Evolutionary conservation across 2,888 invertebrate genomes (phyloP), one percentile per base, ranked within the genome.

Genomic region (Drosophila vallismaia): DNA sequence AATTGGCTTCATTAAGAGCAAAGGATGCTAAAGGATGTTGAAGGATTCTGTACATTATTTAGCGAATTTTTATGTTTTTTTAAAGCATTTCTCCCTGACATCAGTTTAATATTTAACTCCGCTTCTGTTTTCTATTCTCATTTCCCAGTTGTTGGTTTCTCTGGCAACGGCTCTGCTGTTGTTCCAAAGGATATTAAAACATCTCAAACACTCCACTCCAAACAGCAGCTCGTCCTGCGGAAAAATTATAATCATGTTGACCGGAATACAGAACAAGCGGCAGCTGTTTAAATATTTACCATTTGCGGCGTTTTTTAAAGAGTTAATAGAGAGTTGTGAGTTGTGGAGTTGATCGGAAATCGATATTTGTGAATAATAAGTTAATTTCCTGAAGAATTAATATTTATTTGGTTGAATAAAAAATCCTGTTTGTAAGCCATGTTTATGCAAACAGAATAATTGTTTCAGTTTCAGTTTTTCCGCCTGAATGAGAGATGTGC

Each of bases 1-100:
- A 50, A 36, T 59, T 60, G 50, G 29, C 48, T 48, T 44, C 26
- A 48, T 54, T 45, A 36, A 33, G 36, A 12, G 19, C 24, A 33
- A 19, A 19, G 19, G 19, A 3, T 45, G 28, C 19, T 19, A 2
- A 19, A 19, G 19, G 19, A 19, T 2, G 19, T 2, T 19, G 19
- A 19, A 19, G 19, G 19, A 19, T 19, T 19, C 19, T 19, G 1
- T 19, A 19, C 19, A 19, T 19, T 19, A 19, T 19, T 19, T 19
- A 19, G 19, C 19, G 19, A 19, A 19, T 2, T 19, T 19, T 19
- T 19, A 19, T 19, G 19, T 19, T 19, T 4, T 4, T 5, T 4
- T 10, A 6, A 2, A n/a, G 33, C 3, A 0, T 5, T 9, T 9
- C 12, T 9, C 6, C 19, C 19, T 19, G 19, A 19, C 19, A 19